These are phyloP conservation scores for Emydura subglobosa DNA, from an alignment of 2,113 vertebrate genomes.

Conservation along the genomic window DNA sequence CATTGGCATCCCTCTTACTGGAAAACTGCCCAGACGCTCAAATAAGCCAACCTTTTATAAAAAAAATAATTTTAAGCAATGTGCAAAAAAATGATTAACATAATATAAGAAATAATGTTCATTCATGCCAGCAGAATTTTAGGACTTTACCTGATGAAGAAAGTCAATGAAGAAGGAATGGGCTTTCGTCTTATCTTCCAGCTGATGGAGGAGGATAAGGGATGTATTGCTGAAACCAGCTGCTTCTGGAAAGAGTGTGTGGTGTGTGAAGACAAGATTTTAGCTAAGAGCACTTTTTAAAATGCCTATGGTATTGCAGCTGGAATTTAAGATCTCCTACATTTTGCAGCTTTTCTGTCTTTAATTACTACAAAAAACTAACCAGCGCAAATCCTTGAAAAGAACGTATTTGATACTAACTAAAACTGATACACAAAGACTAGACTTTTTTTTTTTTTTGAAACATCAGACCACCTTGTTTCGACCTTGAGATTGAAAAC, in stretches of 20 bases:
- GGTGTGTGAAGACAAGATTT: neutral
- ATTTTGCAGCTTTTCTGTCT: neutral
- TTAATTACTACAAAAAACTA: neutral
- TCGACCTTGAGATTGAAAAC: neutral
- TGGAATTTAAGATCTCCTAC: neutral
- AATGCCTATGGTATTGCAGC: neutral
- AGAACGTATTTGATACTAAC: neutral
- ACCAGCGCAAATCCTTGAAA: neutral
- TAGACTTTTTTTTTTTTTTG: neutral
- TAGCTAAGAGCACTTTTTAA: neutral
- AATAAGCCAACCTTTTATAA: constrained; percentile 87
- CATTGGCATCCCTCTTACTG: constrained; percentile 82
- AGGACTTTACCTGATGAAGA: constrained; percentile 86
- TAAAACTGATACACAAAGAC: neutral
- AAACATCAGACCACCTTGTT: neutral
- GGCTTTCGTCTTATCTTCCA: constrained; percentile 99
- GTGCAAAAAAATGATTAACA: neutral
- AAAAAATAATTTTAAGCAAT: neutral
- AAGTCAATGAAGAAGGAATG: constrained; percentile 95
- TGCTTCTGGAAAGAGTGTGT: constrained; percentile 81
- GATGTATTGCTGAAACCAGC: constrained; percentile 92
- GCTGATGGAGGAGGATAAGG: constrained; percentile 95
- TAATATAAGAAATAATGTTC: neutral
- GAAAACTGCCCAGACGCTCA: constrained; percentile 82
- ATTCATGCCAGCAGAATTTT: neutral